These are phyloP conservation scores for Trachelus troglodyta DNA, from an alignment of 2,888 invertebrate species.

Conservation along the genomic window DNA sequence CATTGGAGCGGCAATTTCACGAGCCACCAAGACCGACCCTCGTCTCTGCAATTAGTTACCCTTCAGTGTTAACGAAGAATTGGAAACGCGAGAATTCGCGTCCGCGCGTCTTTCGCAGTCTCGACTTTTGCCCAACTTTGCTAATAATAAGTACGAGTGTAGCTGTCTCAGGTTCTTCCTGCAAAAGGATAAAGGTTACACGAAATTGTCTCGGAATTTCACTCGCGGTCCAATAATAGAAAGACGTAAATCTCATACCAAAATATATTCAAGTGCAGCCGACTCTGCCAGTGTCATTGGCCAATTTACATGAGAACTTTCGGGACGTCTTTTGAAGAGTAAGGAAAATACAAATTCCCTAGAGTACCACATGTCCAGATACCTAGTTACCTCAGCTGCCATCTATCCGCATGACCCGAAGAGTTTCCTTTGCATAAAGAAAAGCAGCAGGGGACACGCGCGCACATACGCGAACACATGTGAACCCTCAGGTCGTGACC, in stretches of 20 bases:
- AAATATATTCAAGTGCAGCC: background rate
- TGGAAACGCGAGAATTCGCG: background rate
- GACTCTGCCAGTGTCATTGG: slow-evolving; percentile 35
- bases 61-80: background rate
- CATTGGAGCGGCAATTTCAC: background rate
- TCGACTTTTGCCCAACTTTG: background rate
- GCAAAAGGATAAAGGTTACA: background rate
- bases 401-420: background rate
- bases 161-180: background rate
- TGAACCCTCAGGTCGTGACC: slow-evolving; percentile 15
- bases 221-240: background rate
- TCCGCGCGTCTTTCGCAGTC: background rate
- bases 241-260: background rate
- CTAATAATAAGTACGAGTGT: background rate
- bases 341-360: slow-evolving; percentile 16
- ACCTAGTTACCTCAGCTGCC: background rate
- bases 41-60: background rate
- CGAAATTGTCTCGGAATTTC: background rate
- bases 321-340: slow-evolving; percentile 35
- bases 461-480: slow-evolving; percentile 2
- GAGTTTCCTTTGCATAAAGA: slow-evolving; percentile 18
- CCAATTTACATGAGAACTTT: slow-evolving; percentile 41
- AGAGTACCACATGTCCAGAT: background rate
- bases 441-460: slow-evolving; percentile 10
- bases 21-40: background rate